phyloP scores from a whole-genome alignment of 1,140 invertebrate species.

The Apocrypta bakeri region DNA sequence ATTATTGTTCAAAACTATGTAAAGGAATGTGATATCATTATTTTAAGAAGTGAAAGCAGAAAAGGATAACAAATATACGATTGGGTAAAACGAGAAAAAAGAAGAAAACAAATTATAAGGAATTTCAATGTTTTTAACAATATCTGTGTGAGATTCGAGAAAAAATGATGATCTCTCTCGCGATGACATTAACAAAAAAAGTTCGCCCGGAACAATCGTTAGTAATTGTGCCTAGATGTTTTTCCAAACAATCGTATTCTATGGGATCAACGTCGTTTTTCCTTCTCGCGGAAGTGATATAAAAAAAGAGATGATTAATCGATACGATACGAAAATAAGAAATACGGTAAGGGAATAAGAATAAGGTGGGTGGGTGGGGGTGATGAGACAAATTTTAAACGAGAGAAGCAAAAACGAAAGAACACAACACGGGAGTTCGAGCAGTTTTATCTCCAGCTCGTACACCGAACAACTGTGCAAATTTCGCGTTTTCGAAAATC shows the following conservation, averaged over 20 bases:
- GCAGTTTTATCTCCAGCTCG: slow-evolving; percentile 9
- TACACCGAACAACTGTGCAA: background rate
- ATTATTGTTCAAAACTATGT: slow-evolving; percentile 24
- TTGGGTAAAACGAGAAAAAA: background rate
- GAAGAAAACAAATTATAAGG: too few species aligned
- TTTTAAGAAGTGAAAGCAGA: slow-evolving; percentile 32
- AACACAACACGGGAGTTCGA: slow-evolving; percentile 38
- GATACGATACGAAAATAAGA: slow-evolving; percentile 17
- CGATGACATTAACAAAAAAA: slow-evolving; percentile 62
- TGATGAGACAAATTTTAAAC: background rate
- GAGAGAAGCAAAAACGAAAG: background rate
- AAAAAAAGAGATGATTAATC: slow-evolving; percentile 31
- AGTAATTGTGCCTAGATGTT: slow-evolving; percentile 70
- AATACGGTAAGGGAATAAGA: background rate
- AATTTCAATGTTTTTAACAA: slow-evolving; percentile 6
- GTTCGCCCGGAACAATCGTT: slow-evolving; percentile 66
- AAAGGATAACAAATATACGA: slow-evolving; percentile 26
- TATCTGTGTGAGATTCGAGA: slow-evolving; percentile 41
- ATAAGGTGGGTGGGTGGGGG: too few species aligned
- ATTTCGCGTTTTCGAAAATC: slow-evolving; percentile 5
- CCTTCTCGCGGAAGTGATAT: slow-evolving; percentile 41
- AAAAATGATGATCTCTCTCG: slow-evolving; percentile 31
- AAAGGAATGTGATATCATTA: slow-evolving; percentile 39
- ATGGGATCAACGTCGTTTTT: slow-evolving; percentile 67
- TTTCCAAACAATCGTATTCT: slow-evolving; percentile 64